Evolutionary conservation across 2,113 vertebrate genomes (phyloP).

Genomic region (Elaphurus davidianus): DNA sequence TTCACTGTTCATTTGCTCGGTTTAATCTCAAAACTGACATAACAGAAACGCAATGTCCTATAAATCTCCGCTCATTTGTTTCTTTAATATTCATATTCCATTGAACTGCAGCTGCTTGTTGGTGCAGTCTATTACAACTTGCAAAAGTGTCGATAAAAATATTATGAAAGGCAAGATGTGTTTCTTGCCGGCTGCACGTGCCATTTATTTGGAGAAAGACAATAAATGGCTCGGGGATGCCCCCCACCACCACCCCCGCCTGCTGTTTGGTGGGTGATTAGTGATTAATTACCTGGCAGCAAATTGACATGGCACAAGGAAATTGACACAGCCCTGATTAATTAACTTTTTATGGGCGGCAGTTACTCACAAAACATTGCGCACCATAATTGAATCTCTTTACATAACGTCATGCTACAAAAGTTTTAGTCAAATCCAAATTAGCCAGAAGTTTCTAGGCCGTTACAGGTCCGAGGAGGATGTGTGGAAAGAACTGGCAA

Average conservation of each 20-base stretch:
- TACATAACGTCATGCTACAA: slow-evolving; percentile 76
- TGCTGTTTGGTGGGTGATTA: slow-evolving; percentile 85
- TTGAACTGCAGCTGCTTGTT: slow-evolving; percentile 86
- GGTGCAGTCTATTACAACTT: slow-evolving; percentile 84
- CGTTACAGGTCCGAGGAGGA: slow-evolving; percentile 45
- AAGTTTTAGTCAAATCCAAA: slow-evolving; percentile 80
- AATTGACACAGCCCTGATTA: slow-evolving; percentile 91
- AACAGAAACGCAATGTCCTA: slow-evolving; percentile 87
- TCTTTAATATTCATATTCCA: slow-evolving; percentile 89
- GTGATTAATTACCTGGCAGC: slow-evolving; percentile 91
- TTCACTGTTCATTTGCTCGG: slow-evolving; percentile 89
- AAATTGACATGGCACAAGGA: slow-evolving; percentile 88
- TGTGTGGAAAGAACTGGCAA: not conserved
- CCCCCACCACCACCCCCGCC: slow-evolving; percentile 62
- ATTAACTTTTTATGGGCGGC: slow-evolving; percentile 88
- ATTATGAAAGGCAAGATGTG: slow-evolving; percentile 85
- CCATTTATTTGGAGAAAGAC: slow-evolving; percentile 82
- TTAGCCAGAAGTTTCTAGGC: slow-evolving; percentile 76
- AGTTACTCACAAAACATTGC: slow-evolving; percentile 85
- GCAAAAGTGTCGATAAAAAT: slow-evolving; percentile 86
- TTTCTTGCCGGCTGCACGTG: slow-evolving; percentile 78
- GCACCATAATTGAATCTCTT: slow-evolving; percentile 85
- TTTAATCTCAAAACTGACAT: slow-evolving; percentile 90
- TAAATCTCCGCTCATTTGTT: slow-evolving; percentile 88
- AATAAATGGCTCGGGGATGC: slow-evolving; percentile 83